Base-by-base conservation (phyloP, 2,113 vertebrate genomes). In the Melanotaenia duboulayi region DNA sequence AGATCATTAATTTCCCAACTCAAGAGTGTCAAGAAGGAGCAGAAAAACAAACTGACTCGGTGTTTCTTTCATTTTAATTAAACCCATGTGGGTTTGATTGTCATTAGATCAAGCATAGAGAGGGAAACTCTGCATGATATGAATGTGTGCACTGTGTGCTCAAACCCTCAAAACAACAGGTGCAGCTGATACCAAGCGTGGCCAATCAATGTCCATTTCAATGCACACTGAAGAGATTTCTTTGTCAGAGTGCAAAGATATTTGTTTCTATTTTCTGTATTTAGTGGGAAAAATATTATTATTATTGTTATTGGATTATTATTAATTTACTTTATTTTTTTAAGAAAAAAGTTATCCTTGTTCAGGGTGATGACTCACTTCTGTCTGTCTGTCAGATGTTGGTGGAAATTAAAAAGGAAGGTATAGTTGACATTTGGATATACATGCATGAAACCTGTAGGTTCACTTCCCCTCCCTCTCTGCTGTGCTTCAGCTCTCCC, bases 31-130 rank as follows among this genome's bases (percentile, higher is more conserved):
- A 19, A 19, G 16, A 66, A 11, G 58, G 19, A 35, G 32, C 32
- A 35, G 32, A 35, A 9, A 7, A 35, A 40, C 13, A 16, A 35
- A 24, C 42, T 82, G 86, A 89, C 77, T 90, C 32, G 1, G 49
- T 63, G 20, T 78, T 88, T 87, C 83, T 85, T 84, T 78, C 4
- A 35, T 35, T 85, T 84, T 78, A 35, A 35, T 35, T 35, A 35
- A 35, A 35, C 8, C 32, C 76, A 78, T 44, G 48, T 72, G 73
- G 64, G 59, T 12, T 52, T 25, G 57, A 48, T 69, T 37, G 32
- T 56, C 59, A 54, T 62, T 49, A 58, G 11, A 9, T 35, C 32
- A 66, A 73, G 50, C 39, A 25, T 12, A 50, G 23, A 77, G 10
- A 32, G 58, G 54, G 25, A 56, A 9, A 28, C 20, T 62, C 2